Base-by-base conservation (phyloP, 2,888 invertebrate genomes). In the Patella pellucida region DNA sequence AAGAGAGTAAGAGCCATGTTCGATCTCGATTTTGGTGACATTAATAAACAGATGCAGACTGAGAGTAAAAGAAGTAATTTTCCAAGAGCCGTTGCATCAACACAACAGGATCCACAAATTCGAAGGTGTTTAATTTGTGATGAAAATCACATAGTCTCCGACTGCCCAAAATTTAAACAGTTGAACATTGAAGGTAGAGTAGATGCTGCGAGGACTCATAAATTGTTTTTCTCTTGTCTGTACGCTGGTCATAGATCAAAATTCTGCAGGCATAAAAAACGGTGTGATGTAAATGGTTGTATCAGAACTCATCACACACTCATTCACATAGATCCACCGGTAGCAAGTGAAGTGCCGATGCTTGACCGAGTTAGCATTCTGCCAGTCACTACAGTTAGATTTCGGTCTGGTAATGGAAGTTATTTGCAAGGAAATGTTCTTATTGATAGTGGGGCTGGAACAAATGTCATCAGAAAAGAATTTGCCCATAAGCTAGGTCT, bases 11-110 rank as follows among this genome's bases (percentile, higher is more conserved):
- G 62, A 51, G 69, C 70, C 4, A 73, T 73, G 31, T 76, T 73
- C 69, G 76, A 76, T 27, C 76, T 70, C 16, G 76, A 76, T 16
- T 76, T 73, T 56, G 75, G 75, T n/a, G 75, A 75, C 50, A 11
- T 75, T n/a, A 54, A 69, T 11, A 27, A 16, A n/a, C 15, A 15
- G 41, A 27, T 19, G 11, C 2, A 9, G 72, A 72, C 19, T 52
- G 50, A 52, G 41, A 9, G 16, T n/a, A 62, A 51, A 50, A 50
- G 56, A 52, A 19, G 9, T 54, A 52, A 19, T 19, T 19, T 41
- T 56, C 16, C 70, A 56, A 62, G 50, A 27, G 31, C 51, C 12
- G 31, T 23, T 52, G 16, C 19, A 12, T 68, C 31, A 31, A 52
- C 51, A 41, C n/a, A 31, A 41, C 23, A 19, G 2, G 50, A 54